Evolutionary conservation across 2,888 invertebrate species (phyloP), one percentile per base, ranked within the genome.

Genomic region (Malthinus seriepunctatus): DNA sequence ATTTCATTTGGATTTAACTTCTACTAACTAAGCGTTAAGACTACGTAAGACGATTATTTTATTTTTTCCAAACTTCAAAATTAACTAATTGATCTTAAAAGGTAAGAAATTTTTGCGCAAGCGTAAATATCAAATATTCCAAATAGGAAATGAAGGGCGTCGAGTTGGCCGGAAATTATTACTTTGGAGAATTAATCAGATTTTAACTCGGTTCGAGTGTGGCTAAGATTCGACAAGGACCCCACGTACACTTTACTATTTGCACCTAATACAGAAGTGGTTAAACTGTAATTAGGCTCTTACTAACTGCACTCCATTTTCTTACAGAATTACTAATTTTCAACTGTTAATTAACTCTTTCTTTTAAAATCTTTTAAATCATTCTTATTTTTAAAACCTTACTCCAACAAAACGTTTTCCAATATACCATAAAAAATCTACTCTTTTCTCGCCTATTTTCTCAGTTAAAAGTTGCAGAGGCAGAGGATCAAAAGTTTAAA

Each of bases 111-210:
- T 32, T 38, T 33, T 45, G 44, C 60, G 49, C 57, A 51, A 49
- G 50, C 44, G 55, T 54, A 54, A 56, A 51, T 42, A 58, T 60
- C 57, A 60, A 65, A 64, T 64, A 63, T 62, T 55, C 63, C 56
- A 59, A 62, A 59, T 62, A 51, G 62, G 59, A 64, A 61, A 63
- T 60, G 65, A 56, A 65, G 70, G 72, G 71, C 70, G 73, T 69
- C 68, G 72, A 73, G 70, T 69, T 73, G 69, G 69, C 66, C 71
- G 74, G 74, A 75, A 74, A 73, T 74, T 73, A 75, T 76, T 75
- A 73, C 72, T 75, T 72, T 71, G 71, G 65, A 65, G 70, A 73
- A 73, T 73, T 75, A 76, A 76, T 76, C 73, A 72, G 73, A 73
- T 76, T 75, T 76, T 72, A 71, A 71, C 67, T 72, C 71, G 39